Percentiles rank a stretch among this genome's conserved stretches.
Conservation (phyloP, 1,140 invertebrate genomes). For the Eurosta solidaginis region DNA sequence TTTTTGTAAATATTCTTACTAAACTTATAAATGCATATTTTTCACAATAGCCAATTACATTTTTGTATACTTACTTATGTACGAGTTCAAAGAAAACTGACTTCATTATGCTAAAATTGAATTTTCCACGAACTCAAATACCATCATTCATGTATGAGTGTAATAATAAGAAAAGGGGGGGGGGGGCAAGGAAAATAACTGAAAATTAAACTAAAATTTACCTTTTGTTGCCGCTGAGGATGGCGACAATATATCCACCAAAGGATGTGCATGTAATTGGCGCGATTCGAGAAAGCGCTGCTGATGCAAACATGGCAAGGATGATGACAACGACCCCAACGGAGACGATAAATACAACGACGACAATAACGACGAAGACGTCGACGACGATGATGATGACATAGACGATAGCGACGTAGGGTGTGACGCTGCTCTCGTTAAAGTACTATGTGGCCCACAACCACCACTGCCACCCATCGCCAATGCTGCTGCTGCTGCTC, state of each 20-base stretch:
- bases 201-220: conserved; percentile 27
- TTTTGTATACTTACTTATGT: too few relatives aligned
- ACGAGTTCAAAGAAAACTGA: too few relatives aligned
- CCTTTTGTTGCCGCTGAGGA: conserved; percentile 21
- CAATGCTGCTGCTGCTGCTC: conserved; percentile 53
- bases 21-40: too few relatives aligned
- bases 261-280: conserved; percentile 40
- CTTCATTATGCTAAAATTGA: too few relatives aligned
- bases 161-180: too few relatives aligned
- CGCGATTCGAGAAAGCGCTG: conserved; percentile 50
- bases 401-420: conserved; percentile 40
- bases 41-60: too few relatives aligned
- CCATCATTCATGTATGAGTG: too few relatives aligned
- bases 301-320: conserved; percentile 48
- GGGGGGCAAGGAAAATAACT: not conserved
- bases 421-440: conserved; percentile 48
- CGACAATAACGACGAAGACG: not conserved
- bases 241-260: conserved; percentile 4
- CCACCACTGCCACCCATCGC: too few relatives aligned
- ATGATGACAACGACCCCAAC: conserved; percentile 42
- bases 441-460: conserved; percentile 54
- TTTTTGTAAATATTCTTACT: too few relatives aligned
- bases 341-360: not conserved
- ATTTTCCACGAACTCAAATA: too few relatives aligned
- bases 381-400: conserved; percentile 53